A percentile compares a stretch with the other conserved stretches of the same genome.
Conservation (phyloP, 2,888 invertebrate species). For the Ethmia dodecea region DNA sequence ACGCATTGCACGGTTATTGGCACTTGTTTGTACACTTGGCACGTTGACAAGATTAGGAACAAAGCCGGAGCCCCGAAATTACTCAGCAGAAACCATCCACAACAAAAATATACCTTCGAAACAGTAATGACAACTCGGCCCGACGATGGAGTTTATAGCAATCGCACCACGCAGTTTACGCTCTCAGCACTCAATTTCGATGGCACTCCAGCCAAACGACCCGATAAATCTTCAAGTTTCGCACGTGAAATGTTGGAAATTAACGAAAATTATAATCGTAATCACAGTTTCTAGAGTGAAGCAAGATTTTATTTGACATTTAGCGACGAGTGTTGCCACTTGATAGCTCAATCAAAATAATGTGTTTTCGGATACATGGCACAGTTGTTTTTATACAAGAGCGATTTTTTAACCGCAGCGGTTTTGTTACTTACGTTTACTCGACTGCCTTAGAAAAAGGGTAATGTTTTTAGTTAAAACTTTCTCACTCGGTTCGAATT, state of each 20-base stretch:
- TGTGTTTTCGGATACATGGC: no score
- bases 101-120: not conserved
- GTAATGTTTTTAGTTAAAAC: no score
- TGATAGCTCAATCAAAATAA: no score
- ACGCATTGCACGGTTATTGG: not conserved
- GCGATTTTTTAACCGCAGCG: no score
- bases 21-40: not conserved
- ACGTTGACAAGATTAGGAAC: not conserved
- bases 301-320: not conserved
- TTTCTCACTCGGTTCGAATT: no score
- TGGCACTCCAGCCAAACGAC: not conserved
- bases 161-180: not conserved
- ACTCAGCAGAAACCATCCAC: not conserved
- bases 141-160: not conserved
- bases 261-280: not conserved
- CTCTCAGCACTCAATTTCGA: not conserved
- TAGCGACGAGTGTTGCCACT: not conserved
- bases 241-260: not conserved
- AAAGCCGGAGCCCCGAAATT: not conserved
- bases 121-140: not conserved
- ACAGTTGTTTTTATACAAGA: no score
- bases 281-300: no score
- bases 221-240: no score
- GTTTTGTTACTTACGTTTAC: no score
- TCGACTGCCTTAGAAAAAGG: no score